Percentiles rank a stretch among this genome's conserved stretches.
Conservation (phyloP, 2,888 invertebrate genomes). For the Frankliniella fusca region DNA sequence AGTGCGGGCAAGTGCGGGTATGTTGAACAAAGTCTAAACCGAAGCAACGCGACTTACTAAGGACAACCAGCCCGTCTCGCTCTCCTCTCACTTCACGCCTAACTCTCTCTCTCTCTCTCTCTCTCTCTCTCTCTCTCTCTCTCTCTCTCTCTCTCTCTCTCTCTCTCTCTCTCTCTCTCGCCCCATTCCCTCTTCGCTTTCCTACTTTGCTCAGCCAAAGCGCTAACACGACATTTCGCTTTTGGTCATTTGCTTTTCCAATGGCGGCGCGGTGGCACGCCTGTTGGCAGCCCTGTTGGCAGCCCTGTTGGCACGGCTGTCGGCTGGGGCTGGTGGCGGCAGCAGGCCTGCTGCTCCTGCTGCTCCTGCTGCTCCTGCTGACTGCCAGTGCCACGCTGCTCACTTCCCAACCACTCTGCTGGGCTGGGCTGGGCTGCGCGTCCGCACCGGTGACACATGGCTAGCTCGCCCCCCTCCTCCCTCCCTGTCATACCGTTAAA, state of each 20-base stretch:
- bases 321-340: background rate
- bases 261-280: background rate
- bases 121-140: background rate
- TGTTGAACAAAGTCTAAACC: too few relatives aligned
- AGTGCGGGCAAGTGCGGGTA: too few relatives aligned
- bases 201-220: background rate
- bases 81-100: background rate
- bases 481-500: background rate
- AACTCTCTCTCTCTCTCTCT: background rate
- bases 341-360: background rate
- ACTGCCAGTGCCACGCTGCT: background rate
- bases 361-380: background rate
- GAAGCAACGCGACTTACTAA: too few relatives aligned
- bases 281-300: background rate
- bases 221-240: conserved; percentile 19
- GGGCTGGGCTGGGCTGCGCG: background rate
- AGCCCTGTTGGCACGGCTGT: background rate
- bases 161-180: background rate
- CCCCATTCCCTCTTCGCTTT: background rate
- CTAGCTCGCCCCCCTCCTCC: background rate
- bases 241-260: conserved; percentile 17
- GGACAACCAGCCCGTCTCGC: background rate
- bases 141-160: background rate
- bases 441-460: conserved; percentile 8
- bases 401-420: background rate